Evolutionary conservation across 2,797 vertebrate species (phyloP), one percentile per base, ranked within the genome.

Genomic region (Pangasius sanitwongsei): DNA sequence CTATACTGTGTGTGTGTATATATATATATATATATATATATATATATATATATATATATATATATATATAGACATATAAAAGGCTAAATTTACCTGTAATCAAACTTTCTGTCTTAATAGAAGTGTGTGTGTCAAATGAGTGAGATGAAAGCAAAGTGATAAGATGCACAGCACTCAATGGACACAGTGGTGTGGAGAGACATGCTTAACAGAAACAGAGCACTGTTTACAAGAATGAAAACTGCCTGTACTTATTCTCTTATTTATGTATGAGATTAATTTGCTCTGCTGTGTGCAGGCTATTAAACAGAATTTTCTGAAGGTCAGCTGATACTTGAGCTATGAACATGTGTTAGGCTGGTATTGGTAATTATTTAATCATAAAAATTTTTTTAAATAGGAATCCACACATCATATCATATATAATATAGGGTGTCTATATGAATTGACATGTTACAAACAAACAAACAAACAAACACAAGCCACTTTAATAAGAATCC

Each of bases 201-300:
- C 53, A 61, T 70, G 61, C 67, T 85, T 31, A 70, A 15, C 67
- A 70, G 67, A 70, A 6, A 72, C 37, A 41, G 80, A 83, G 85
- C 16, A 67, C 44, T 69, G 48, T 77, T 77, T 87, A 84, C 44
- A 69, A 63, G 31, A 55, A 57, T 69, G 18, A 86, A 75, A n/a
- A 55, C 72, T 41, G 67, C 50, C 80, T 55, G 48, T 61, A 57
- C 53, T 85, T 63, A 78, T 89, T 89, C 34, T 34, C 34, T 34
- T 34, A 34, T 87, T 80, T 85, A 89, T 85, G 72, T 48, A 87
- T 74, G 81, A 81, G 83, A 90, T 83, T 70, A 89, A 34, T 86
- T 67, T 67, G 34, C 25, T 50, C 34, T 80, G 59, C 34, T 83
- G 41, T 63, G 31, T 77, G 50, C 70, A n/a, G 50, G 41, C 75